Conservation (phyloP, 1,140 invertebrate species). For the Rhopalosiphum padi region DNA sequence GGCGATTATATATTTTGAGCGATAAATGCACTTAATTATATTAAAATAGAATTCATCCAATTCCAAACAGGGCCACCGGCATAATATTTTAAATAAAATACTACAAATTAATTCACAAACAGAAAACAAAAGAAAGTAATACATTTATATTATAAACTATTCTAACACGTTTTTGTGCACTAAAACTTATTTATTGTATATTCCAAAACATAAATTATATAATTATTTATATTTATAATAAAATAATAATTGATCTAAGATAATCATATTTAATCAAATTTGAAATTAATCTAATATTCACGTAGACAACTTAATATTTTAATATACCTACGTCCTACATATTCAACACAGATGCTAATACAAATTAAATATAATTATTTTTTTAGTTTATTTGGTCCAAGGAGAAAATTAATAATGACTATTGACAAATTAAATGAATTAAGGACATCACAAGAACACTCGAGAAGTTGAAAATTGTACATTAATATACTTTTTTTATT, state of each 20-base stretch:
- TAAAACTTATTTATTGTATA: neutral
- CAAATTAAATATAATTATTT: neutral
- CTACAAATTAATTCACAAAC: neutral
- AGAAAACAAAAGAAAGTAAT: neutral
- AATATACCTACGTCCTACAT: neutral
- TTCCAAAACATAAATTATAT: neutral
- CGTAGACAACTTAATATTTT: neutral
- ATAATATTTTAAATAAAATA: no score
- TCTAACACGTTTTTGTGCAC: neutral
- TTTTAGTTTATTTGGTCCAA: conserved; percentile 52
- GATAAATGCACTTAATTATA: no score
- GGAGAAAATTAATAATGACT: conserved; percentile 55
- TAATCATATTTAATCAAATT: neutral
- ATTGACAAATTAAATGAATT: conserved; percentile 56
- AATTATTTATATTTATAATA: no score
- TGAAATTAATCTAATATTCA: no score
- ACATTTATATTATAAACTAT: neutral
- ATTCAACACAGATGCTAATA: neutral
- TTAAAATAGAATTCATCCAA: no score
- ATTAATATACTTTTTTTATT: neutral
- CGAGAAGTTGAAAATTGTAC: neutral
- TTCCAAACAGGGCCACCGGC: no score
- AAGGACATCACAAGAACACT: conserved; percentile 34
- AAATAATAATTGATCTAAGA: neutral
- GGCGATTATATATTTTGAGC: no score